Conservation (phyloP, 2,113 vertebrate species). For the Pluvianellus socialis region DNA sequence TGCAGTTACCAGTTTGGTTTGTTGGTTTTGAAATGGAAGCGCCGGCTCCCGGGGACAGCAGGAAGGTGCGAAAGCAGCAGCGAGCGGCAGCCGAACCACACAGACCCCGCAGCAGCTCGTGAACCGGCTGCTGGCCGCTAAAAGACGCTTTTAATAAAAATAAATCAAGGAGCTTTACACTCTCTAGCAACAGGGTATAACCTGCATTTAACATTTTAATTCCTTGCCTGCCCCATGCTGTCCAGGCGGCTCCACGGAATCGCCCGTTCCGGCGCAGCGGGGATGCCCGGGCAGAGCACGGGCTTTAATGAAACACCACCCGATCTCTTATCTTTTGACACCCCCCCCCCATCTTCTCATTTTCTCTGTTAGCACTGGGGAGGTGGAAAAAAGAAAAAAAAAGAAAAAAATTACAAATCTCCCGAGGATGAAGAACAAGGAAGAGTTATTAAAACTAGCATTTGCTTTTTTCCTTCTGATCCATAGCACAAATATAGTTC, state of each 20-base stretch:
- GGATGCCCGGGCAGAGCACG: background rate
- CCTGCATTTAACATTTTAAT: too few species aligned
- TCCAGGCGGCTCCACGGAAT: accelerated
- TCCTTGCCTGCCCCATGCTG: background rate
- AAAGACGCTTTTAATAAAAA: background rate
- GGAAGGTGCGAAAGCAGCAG: background rate
- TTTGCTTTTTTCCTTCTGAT: background rate
- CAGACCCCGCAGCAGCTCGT: background rate
- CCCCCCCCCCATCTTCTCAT: background rate
- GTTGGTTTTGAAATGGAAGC: background rate
- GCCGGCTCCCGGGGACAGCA: background rate
- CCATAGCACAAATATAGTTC: background rate
- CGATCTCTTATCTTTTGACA: background rate
- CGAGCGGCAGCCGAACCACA: background rate
- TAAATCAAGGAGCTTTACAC: background rate
- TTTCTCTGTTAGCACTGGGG: background rate
- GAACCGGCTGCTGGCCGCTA: background rate
- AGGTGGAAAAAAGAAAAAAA: background rate
- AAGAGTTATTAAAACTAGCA: background rate
- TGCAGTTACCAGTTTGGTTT: background rate
- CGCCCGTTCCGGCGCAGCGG: background rate
- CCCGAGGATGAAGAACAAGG: background rate
- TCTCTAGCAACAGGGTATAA: background rate
- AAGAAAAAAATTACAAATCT: background rate
- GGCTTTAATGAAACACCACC: background rate